phyloP scores from a whole-genome alignment of 2,797 vertebrate genomes.

The Zenarchopterus dispar region DNA sequence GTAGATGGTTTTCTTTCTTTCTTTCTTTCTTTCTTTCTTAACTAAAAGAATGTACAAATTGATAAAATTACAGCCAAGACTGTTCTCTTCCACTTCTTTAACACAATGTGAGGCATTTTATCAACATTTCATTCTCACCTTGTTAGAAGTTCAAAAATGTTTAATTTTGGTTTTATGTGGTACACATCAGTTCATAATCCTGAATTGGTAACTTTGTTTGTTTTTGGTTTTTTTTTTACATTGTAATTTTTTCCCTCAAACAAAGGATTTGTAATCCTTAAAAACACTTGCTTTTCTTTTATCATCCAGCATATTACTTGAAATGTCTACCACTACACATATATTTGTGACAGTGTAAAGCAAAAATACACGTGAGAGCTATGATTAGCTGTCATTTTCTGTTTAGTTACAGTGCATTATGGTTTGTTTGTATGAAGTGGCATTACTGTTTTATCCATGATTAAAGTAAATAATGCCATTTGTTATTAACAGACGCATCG shows the following conservation, averaged over 20 bases:
- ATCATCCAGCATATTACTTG: background rate
- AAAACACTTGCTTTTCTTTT: background rate
- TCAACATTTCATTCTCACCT: background rate
- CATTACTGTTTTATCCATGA: constrained; percentile 16
- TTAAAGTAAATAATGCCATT: constrained; percentile 36
- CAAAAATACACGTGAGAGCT: constrained; percentile 7
- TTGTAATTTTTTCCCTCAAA: background rate
- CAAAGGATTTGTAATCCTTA: constrained; percentile 4
- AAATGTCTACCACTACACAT: background rate
- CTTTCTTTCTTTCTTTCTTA: no score
- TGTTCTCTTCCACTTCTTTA: background rate
- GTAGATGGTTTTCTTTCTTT: no score
- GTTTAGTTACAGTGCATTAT: constrained; percentile 6
- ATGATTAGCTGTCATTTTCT: constrained; percentile 37
- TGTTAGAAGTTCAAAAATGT: no score
- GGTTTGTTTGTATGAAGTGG: background rate
- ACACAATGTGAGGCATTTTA: background rate
- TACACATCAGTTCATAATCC: no score
- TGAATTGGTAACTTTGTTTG: no score
- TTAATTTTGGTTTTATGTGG: no score
- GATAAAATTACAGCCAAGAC: constrained; percentile 2
- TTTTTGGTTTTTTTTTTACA: no score
- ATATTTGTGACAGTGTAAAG: constrained; percentile 9
- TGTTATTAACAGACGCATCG: constrained; percentile 19
- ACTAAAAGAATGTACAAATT: background rate